These are phyloP conservation scores for Amiota mariae DNA, from an alignment of 2,888 invertebrate species.

Conservation along the genomic window DNA sequence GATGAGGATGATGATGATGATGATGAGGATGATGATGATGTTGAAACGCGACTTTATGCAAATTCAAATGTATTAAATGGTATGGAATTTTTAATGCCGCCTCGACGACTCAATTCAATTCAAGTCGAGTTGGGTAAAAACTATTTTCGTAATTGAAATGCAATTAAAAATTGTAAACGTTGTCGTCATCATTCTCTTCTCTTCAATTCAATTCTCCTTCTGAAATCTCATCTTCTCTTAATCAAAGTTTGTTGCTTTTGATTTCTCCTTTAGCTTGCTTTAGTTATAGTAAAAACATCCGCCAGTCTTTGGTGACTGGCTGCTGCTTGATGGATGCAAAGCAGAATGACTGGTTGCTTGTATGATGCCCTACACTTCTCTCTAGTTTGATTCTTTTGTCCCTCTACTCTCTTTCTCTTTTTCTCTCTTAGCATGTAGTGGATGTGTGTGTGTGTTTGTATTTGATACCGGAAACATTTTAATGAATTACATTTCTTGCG, in stretches of 20 bases:
- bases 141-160: slow-evolving; percentile 70
- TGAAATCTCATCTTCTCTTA: not conserved
- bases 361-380: no score
- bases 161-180: slow-evolving; percentile 67
- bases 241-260: not conserved
- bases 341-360: no score
- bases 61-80: slow-evolving; percentile 24
- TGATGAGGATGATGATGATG: no score
- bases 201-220: no score
- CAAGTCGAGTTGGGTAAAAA: slow-evolving; percentile 38
- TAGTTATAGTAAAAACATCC: not conserved
- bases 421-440: not conserved
- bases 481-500: slow-evolving; percentile 71
- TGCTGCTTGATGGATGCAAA: no score
- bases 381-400: no score
- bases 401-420: not conserved
- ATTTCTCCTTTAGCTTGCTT: not conserved
- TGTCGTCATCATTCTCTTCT: not conserved
- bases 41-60: slow-evolving; percentile 4
- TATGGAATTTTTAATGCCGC: slow-evolving; percentile 39
- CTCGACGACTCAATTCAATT: no score
- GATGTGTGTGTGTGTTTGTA: slow-evolving; percentile 2
- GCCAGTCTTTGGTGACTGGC: not conserved
- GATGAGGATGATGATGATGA: no score
- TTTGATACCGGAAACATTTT: slow-evolving; percentile 52